A percentile compares a stretch with the other conserved stretches of the same genome.
Evolutionary conservation across 2,797 vertebrate species (phyloP).

Genomic region (Enteromius trimaculatus): DNA sequence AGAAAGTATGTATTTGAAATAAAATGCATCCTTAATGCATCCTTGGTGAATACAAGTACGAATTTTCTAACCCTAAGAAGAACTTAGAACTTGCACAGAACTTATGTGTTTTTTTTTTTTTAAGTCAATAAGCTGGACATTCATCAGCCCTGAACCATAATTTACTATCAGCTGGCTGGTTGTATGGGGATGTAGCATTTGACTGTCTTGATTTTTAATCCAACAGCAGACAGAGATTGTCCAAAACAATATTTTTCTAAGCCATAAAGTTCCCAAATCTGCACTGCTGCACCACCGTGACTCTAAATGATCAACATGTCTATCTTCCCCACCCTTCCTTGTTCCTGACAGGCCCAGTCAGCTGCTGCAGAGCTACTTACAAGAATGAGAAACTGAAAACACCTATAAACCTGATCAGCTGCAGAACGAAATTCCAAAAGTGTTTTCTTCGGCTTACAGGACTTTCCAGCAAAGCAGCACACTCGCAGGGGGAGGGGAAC

Average conservation of each 20-base stretch:
- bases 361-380: conserved; percentile 27
- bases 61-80: neutral
- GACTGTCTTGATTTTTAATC: neutral
- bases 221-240: neutral
- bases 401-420: conserved; percentile 5
- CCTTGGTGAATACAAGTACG: neutral
- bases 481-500: conserved; percentile 9
- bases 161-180: neutral
- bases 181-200: neutral
- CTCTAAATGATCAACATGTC: neutral
- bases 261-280: neutral
- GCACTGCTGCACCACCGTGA: neutral
- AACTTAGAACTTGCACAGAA: neutral
- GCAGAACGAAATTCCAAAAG: neutral
- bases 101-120: neutral
- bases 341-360: neutral
- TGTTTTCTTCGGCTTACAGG: conserved; percentile 24
- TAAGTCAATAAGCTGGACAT: neutral
- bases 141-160: neutral
- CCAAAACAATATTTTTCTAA: neutral
- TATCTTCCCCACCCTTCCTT: neutral
- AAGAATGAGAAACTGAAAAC: conserved; percentile 47
- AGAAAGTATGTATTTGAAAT: neutral
- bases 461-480: conserved; percentile 29
- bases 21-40: neutral